A percentile compares a stretch with the other conserved stretches of the same genome.
Evolutionary conservation across 2,888 invertebrate genomes (phyloP).

Genomic region (Troides helena): DNA sequence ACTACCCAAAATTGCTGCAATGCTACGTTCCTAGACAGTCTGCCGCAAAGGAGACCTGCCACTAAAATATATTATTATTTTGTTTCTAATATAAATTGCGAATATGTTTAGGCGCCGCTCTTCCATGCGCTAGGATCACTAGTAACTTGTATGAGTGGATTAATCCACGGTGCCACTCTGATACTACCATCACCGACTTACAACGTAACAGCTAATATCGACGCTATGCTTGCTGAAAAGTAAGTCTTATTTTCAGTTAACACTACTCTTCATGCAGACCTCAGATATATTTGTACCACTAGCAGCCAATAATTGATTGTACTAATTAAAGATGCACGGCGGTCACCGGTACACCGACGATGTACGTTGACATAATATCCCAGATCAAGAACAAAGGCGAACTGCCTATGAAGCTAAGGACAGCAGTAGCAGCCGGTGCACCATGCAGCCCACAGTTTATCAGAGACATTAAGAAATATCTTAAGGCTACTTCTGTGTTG

Average conservation of each 20-base stretch:
- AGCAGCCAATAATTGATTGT: not conserved
- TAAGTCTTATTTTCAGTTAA: conserved; percentile 45
- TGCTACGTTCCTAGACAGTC: no score
- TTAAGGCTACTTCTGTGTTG: conserved; percentile 76
- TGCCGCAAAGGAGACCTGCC: no score
- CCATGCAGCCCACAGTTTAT: conserved; percentile 85
- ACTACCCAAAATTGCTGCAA: no score
- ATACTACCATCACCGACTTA: conserved; percentile 82
- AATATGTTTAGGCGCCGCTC: conserved; percentile 82
- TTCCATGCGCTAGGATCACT: conserved; percentile 93
- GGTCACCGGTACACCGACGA: conserved; percentile 91
- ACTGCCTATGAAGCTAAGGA: conserved; percentile 52
- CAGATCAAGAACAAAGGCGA: conserved; percentile 61
- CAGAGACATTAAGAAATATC: conserved; percentile 71
- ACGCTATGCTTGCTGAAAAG: conserved; percentile 85
- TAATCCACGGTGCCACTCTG: conserved; percentile 82
- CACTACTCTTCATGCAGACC: no score
- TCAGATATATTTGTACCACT: no score
- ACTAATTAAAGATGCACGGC: conserved; percentile 81
- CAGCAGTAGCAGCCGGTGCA: conserved; percentile 87
- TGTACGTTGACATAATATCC: conserved; percentile 88
- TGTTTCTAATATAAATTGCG: conserved; percentile 2
- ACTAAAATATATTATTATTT: not conserved
- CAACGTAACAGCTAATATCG: conserved; percentile 80
- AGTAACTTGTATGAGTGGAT: conserved; percentile 78